phyloP scores from a whole-genome alignment of 2,113 vertebrate species.

The Gavia stellata region DNA sequence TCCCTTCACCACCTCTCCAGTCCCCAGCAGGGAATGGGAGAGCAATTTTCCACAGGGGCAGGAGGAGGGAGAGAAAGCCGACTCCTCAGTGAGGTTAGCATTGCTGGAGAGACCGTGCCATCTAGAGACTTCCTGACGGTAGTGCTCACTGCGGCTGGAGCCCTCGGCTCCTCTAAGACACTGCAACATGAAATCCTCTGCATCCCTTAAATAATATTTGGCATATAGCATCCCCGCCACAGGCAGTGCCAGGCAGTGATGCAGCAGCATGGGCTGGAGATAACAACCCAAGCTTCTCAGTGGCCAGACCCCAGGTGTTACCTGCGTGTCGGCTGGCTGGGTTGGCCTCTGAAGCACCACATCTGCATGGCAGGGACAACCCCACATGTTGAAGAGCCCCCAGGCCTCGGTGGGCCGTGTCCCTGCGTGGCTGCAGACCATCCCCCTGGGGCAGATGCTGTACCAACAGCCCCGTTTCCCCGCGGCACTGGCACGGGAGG shows the following conservation, averaged over 20 bases:
- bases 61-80: neutral
- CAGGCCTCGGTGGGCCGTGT: no score
- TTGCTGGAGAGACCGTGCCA: slow-evolving; percentile 49
- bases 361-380: no score
- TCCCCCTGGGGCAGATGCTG: neutral
- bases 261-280: neutral
- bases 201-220: accelerated
- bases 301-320: neutral
- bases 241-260: neutral
- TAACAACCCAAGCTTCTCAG: neutral
- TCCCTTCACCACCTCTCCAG: neutral
- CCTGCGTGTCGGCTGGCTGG: no score
- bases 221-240: accelerated
- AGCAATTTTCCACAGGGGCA: neutral
- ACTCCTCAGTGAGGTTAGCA: neutral
- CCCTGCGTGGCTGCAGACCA: neutral
- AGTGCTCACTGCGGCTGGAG: neutral
- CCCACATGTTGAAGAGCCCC: neutral
- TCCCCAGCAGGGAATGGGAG: neutral
- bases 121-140: slow-evolving; percentile 17
- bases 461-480: neutral
- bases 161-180: neutral
- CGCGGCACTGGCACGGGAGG: accelerated
- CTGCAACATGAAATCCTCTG: neutral
- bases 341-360: neutral